These are phyloP conservation scores for Leistus spinibarbis DNA, from an alignment of 2,888 invertebrate genomes.

Conservation along the genomic window DNA sequence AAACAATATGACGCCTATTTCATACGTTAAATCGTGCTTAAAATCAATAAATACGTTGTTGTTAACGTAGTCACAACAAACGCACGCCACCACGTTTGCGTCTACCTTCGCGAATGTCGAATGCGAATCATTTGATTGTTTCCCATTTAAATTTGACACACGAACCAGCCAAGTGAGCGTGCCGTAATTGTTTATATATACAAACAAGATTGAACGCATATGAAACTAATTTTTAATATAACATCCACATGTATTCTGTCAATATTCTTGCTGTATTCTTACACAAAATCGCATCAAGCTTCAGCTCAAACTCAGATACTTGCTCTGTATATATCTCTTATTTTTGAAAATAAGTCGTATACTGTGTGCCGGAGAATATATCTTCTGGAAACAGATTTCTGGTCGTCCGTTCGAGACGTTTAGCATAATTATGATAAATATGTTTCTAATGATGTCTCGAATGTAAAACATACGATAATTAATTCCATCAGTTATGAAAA, in stretches of 20 bases:
- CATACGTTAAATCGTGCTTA: slow-evolving; percentile 36
- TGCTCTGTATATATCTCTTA: too few species aligned
- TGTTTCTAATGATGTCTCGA: not conserved
- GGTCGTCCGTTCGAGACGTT: too few species aligned
- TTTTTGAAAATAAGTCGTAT: too few species aligned
- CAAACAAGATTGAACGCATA: not conserved
- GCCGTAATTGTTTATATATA: not conserved
- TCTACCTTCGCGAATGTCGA: not conserved
- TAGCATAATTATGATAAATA: not conserved
- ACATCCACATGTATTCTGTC: too few species aligned
- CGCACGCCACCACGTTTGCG: not conserved
- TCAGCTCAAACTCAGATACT: too few species aligned
- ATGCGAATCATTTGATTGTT: not conserved
- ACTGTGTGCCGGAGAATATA: too few species aligned
- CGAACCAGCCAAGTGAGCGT: not conserved
- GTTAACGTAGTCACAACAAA: slow-evolving; percentile 3
- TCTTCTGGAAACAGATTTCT: too few species aligned
- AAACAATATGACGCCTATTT: slow-evolving; percentile 39
- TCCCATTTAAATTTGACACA: not conserved
- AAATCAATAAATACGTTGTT: slow-evolving; percentile 35
- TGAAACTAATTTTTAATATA: too few species aligned
- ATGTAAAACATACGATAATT: not conserved
- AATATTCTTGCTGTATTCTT: too few species aligned
- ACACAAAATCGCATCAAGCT: too few species aligned
- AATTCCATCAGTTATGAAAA: not conserved